Evolutionary conservation across 2,113 vertebrate species (phyloP).

Genomic region (Nycticebus coucang): DNA sequence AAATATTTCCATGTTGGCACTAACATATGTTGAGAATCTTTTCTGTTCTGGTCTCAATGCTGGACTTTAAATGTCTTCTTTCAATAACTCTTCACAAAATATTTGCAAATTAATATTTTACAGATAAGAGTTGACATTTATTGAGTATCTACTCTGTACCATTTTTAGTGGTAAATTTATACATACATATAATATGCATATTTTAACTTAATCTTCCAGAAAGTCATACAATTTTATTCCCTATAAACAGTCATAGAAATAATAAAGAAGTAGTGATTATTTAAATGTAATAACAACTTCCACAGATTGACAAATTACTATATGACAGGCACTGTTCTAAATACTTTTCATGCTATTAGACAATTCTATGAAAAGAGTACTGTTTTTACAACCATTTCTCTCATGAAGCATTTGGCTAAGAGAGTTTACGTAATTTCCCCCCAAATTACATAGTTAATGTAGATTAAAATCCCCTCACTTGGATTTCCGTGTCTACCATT

Average conservation of each 20-base stretch:
- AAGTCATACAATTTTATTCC: not conserved
- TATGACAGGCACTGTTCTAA: not conserved
- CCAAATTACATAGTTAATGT: not conserved
- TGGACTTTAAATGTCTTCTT: not conserved
- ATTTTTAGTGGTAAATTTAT: not conserved
- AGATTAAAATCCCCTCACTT: not conserved
- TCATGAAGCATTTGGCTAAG: not conserved
- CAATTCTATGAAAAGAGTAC: not conserved
- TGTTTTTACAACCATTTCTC: not conserved
- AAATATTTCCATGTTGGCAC: not conserved
- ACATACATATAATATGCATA: too few species aligned
- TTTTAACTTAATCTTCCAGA: not conserved
- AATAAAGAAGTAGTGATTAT: not conserved
- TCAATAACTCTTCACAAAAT: not conserved
- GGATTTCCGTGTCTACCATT: not conserved
- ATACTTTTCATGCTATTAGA: not conserved
- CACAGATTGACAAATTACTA: not conserved
- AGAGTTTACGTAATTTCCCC: not conserved
- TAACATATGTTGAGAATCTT: not conserved
- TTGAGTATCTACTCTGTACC: not conserved
- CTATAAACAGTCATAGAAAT: conserved; percentile 38
- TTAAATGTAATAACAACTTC: not conserved
- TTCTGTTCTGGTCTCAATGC: not conserved
- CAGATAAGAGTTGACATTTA: not conserved
- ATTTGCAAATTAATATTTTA: not conserved